A percentile compares a stretch with the other conserved stretches of the same genome.
These are phyloP conservation scores for Polylopha cassiicola DNA, from an alignment of 2,888 invertebrate genomes.

Conservation along the genomic window DNA sequence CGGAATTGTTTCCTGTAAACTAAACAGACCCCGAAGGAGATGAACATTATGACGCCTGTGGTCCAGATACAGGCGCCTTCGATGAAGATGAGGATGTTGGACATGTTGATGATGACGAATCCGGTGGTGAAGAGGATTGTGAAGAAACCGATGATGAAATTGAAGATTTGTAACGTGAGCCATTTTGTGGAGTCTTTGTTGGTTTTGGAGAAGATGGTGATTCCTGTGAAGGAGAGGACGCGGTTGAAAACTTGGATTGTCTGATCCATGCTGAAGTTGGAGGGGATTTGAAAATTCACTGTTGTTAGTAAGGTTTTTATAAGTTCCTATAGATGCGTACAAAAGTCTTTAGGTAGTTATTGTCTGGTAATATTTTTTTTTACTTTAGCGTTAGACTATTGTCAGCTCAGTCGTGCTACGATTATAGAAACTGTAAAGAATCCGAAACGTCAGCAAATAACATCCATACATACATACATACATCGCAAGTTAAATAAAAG, in stretches of 20 bases:
- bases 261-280: slow-evolving; percentile 44
- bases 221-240: slow-evolving; percentile 51
- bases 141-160: slow-evolving; percentile 45
- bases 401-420: no score
- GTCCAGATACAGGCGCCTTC: slow-evolving; percentile 66
- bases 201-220: slow-evolving; percentile 48
- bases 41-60: slow-evolving; percentile 59
- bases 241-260: slow-evolving; percentile 47
- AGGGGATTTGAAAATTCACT: slow-evolving; percentile 30
- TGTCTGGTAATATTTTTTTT: no score
- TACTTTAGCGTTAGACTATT: no score
- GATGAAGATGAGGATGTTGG: slow-evolving; percentile 49
- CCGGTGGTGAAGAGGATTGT: slow-evolving; percentile 54
- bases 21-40: slow-evolving; percentile 52
- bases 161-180: slow-evolving; percentile 49
- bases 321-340: slow-evolving; percentile 32
- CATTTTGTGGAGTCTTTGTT: slow-evolving; percentile 50
- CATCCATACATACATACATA: no score
- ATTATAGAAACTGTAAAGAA: no score
- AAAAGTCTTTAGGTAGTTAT: slow-evolving; percentile 24
- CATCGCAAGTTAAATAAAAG: no score
- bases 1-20: slow-evolving; percentile 49
- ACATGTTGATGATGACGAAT: slow-evolving; percentile 42
- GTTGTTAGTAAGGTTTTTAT: slow-evolving; percentile 18
- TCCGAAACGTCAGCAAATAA: no score